Evolutionary conservation across 2,888 invertebrate species (phyloP), one percentile per base, ranked within the genome.

Genomic region (Mongoloraphidia duomilia): DNA sequence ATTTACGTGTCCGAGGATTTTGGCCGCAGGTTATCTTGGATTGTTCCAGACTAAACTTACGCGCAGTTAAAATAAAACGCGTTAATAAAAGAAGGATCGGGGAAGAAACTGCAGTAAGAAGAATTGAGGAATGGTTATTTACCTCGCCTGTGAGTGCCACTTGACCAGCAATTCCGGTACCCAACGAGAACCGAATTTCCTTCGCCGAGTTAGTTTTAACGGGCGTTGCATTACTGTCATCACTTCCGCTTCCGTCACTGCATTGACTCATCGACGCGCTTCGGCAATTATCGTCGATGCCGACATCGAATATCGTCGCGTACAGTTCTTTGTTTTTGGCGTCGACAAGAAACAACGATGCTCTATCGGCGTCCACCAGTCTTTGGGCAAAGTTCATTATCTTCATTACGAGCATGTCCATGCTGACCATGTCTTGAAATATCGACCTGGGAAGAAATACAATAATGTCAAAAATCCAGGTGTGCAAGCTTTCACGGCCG

Each of bases 381-480:
- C 78, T 74, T 63, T 88, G 87, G 0, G 87, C 88, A 61, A 83
- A 87, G 62, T 85, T 84, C 77, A 90, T 80, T 51, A 90, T 84
- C 62, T 85, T 84, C 64, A 84, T 80, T 35, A 90, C 86, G 1
- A 90, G 73, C 50, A 78, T 76, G 58, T 89, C 87, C 72, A 89
- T 80, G 55, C 84, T 85, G 43, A 85, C 81, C 77, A 90, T 89
- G 60, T 90, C 87, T 70, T 89, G 87, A 61, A 91, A 90, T 61
- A 90, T 86, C 9, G 84, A 84, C 64, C 88, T 88, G 66, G 37
- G 69, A 66, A 50, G 51, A 53, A 47, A 52, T 40, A 47, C 14
- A 40, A 46, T 9, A 40, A 42, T 40, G 11, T 35, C 38, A 46
- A 44, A 13, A 38, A 41, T n/a, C n/a, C n/a, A n/a, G n/a, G n/a